Evolutionary conservation across 2,113 vertebrate genomes (phyloP), one percentile per base, ranked within the genome.

Genomic region (Ammodytes marinus): DNA sequence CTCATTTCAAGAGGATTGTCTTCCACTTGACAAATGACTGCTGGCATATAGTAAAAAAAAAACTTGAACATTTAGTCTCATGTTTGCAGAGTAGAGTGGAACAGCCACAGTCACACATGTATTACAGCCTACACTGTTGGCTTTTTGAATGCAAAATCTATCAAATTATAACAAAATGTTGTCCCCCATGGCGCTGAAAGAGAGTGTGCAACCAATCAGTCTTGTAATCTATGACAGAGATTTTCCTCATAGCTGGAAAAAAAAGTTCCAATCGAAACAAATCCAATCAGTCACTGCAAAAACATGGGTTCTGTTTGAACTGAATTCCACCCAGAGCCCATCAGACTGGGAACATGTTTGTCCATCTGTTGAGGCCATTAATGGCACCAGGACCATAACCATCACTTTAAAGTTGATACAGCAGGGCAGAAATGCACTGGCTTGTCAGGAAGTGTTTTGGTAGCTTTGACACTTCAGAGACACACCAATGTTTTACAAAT

Each of bases 391-490:
- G 73, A 80, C 57, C 64, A 55, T 50, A 80, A 82, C 72, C 84
- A 85, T 59, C 69, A 84, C 81, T 90, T 89, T 88, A 84, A 87
- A 89, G 76, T 77, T 77, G 84, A 88, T 88, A 82, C 82, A 83
- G 77, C 74, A 6, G 63, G 49, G 65, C 67, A 84, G 54, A 82
- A 49, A 59, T 82, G 79, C 58, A 59, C 73, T 74, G 7, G 19
- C 70, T 60, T 74, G 85, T 83, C 85, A 75, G 75, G 69, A 74
- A 83, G 54, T 83, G 82, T 86, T 90, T 86, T 84, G 73, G 80
- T 65, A 91, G 63, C 83, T 79, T 76, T 45, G 47, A 17, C 49
- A 71, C 77, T 86, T 82, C 79, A 88, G 80, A 88, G 81, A 65
- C 55, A 52, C 66, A 27, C 27, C 27, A 27, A 27, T 60, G 37